Evolutionary conservation across 1,140 invertebrate genomes (phyloP), one percentile per base, ranked within the genome.

Genomic region (Oscheius sp.): DNA sequence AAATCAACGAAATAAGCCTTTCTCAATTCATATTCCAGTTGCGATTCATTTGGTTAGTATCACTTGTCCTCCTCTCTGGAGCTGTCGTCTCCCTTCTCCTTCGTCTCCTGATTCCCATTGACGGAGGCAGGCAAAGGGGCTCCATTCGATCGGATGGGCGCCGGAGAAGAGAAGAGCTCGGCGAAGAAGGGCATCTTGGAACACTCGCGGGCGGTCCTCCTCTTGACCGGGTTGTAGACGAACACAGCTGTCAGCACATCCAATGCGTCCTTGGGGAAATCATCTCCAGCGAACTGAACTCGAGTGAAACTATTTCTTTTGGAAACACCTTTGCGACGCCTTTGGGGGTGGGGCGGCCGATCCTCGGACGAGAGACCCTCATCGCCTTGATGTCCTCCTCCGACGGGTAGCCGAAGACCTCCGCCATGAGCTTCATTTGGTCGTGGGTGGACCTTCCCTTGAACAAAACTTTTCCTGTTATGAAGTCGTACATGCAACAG

Each of bases 391-490:
- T 64, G 34, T 77, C 68, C 35, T 77, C 74, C 29, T 77, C 69
- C 75, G 94, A 96, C 20, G 96, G 96, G 78, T 95, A 98, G 61
- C 95, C 95, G 77, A 99, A 89, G 70, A 99, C 49, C 88, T 98
- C 98, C 85, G 98, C 98, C 81, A 99, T 98, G 88, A 99, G 94
- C 65, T 97, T 95, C 78, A 98, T 88, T 85, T 74, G 26, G 7
- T 69, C 23, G 26, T 13, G 2, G 23, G 55, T 13, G 15, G 1
- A 28, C 15, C 61, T 29, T 4, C 36, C 95, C n/a, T 95, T 95
- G 86, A 98, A 97, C 85, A 98, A 97, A n/a, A 95, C 95, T 84
- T 97, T 94, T 59, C 95, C 94, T 68, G 74, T 46, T 13, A 81
- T 62, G 69, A 99, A 87, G 87, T 99, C 96, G 36, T 95, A 95